Evolutionary conservation across 2,113 vertebrate genomes (phyloP).

Genomic region (Microtus richardsoni): DNA sequence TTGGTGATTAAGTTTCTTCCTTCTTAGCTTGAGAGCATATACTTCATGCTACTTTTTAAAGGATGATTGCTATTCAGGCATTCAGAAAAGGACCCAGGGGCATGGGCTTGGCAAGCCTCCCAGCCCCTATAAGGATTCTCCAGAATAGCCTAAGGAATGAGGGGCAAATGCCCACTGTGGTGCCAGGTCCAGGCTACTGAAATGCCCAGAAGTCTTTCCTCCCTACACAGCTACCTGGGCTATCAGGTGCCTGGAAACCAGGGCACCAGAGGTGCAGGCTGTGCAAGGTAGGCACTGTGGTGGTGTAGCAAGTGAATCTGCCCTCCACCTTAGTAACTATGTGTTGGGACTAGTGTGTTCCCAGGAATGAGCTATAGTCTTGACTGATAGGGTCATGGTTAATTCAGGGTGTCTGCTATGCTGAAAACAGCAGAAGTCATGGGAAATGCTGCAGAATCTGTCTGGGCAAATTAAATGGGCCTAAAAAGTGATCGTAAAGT

Average conservation of each 20-base stretch:
- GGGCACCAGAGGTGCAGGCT: not conserved
- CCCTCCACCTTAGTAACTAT: not conserved
- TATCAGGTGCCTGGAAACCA: not conserved
- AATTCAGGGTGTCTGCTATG: not conserved
- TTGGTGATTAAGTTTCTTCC: not conserved
- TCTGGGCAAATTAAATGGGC: not conserved
- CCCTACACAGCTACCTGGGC: too few species aligned
- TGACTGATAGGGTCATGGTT: not conserved
- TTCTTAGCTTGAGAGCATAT: not conserved
- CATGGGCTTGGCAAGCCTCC: not conserved
- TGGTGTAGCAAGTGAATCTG: not conserved
- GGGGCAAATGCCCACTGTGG: not conserved
- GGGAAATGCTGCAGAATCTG: not conserved
- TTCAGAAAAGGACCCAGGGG: not conserved
- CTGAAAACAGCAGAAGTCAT: not conserved
- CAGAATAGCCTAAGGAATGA: not conserved
- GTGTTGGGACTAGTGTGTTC: not conserved
- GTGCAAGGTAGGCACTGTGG: accelerated
- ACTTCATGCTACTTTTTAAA: not conserved
- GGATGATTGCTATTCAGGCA: not conserved
- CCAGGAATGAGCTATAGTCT: not conserved
- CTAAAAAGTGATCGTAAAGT: not conserved
- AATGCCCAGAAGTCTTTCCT: too few species aligned
- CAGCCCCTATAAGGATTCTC: too few species aligned
- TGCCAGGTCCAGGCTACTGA: too few species aligned